These are phyloP conservation scores for Saguinus midas DNA, from an alignment of 2,113 vertebrate species.

Conservation along the genomic window DNA sequence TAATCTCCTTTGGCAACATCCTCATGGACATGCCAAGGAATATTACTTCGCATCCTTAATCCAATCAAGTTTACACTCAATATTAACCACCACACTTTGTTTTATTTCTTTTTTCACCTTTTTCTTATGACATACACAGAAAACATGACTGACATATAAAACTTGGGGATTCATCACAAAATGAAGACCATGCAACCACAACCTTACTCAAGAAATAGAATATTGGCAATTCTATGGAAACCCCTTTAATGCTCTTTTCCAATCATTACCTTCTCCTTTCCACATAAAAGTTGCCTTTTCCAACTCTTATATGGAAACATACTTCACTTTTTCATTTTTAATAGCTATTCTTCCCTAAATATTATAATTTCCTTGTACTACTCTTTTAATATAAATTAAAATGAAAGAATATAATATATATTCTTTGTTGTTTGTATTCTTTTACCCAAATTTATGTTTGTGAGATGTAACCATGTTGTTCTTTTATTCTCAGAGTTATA, in stretches of 20 bases:
- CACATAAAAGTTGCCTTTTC: neutral
- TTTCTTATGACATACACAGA: neutral
- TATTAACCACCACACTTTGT: too few species aligned
- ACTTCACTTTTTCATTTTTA: neutral
- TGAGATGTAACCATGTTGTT: neutral
- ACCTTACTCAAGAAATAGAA: neutral
- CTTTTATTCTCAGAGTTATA: neutral
- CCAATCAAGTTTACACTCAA: too few species aligned
- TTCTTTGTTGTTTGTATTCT: neutral
- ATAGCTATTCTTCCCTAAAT: neutral
- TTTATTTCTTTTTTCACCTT: neutral
- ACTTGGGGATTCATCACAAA: neutral
- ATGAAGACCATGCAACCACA: neutral
- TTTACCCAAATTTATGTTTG: neutral
- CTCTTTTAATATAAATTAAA: neutral
- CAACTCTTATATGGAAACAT: neutral
- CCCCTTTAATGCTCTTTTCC: neutral
- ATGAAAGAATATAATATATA: neutral
- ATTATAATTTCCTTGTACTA: neutral
- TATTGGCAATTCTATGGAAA: neutral
- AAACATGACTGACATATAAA: neutral
- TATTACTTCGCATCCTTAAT: too few species aligned
- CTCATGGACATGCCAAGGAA: too few species aligned
- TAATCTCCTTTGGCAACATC: too few species aligned
- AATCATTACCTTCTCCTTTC: neutral